Percentiles rank a stretch among this genome's conserved stretches.
phyloP scores from a whole-genome alignment of 2,113 vertebrate genomes.

The Mus pahari region DNA sequence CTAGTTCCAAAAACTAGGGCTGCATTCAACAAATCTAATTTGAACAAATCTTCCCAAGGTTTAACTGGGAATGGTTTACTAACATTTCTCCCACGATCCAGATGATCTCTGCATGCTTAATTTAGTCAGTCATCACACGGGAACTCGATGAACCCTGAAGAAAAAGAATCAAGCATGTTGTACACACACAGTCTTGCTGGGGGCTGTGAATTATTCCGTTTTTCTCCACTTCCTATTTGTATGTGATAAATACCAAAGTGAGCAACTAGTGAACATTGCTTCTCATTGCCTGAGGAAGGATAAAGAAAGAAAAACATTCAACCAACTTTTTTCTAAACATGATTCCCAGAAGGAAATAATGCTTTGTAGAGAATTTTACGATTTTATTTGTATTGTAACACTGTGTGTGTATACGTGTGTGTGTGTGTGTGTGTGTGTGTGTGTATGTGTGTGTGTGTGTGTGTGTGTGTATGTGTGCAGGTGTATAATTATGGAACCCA shows the following conservation, averaged over 20 bases:
- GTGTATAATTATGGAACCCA: not conserved
- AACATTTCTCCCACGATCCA: conserved; percentile 47
- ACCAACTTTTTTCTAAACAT: not conserved
- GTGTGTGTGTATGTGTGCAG: no score
- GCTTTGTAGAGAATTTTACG: not conserved
- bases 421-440: not conserved
- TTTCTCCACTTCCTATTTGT: conserved; percentile 36
- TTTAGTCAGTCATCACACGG: conserved; percentile 37
- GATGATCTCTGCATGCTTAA: conserved; percentile 52
- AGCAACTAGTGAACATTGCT: not conserved
- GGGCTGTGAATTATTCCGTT: conserved; percentile 17
- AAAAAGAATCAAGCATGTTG: conserved; percentile 2
- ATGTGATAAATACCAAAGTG: conserved; percentile 8
- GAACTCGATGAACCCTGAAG: conserved; percentile 36
- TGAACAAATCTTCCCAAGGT: not conserved
- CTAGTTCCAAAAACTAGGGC: not conserved
- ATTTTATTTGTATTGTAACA: not conserved
- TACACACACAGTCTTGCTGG: conserved; percentile 39
- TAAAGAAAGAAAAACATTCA: not conserved
- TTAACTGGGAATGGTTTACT: conserved; percentile 49
- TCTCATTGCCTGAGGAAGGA: not conserved
- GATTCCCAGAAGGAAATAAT: not conserved
- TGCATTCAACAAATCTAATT: conserved; percentile 15
- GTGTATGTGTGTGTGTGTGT: not conserved
- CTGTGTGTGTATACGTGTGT: not conserved